Evolutionary conservation across 2,888 invertebrate genomes (phyloP).

Genomic region (Ctenicera cuprea): DNA sequence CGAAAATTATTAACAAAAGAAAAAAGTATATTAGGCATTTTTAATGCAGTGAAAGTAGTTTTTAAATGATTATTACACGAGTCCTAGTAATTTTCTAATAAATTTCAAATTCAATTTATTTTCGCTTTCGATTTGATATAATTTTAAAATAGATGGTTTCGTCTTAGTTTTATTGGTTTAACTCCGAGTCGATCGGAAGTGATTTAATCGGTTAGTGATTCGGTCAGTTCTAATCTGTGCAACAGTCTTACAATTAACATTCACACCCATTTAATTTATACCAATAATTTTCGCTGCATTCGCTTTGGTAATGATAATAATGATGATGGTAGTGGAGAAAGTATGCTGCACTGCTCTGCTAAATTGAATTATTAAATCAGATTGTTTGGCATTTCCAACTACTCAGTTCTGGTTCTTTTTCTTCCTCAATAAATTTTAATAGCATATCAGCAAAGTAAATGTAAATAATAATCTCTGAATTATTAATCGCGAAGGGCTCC

Average conservation of each 20-base stretch:
- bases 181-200: neutral
- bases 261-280: neutral
- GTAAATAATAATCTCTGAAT: constrained; percentile 1
- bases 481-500: constrained; percentile 12
- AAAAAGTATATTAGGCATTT: neutral
- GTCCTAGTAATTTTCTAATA: neutral
- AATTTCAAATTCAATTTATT: neutral
- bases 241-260: neutral
- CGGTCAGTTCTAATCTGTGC: neutral
- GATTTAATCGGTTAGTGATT: neutral
- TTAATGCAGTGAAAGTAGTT: neutral
- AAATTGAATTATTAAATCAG: constrained; percentile 23
- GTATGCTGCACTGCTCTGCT: neutral
- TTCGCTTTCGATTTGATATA: constrained; percentile 4
- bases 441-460: neutral
- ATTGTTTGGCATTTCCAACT: neutral
- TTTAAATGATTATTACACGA: neutral
- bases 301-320: constrained; percentile 13
- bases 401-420: constrained; percentile 2
- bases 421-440: constrained; percentile 18
- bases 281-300: neutral
- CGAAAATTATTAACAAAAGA: neutral
- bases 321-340: constrained; percentile 12
- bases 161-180: neutral
- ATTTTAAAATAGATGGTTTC: neutral